Base-by-base conservation (phyloP, 2,797 vertebrate species). In the Carapus acus region DNA sequence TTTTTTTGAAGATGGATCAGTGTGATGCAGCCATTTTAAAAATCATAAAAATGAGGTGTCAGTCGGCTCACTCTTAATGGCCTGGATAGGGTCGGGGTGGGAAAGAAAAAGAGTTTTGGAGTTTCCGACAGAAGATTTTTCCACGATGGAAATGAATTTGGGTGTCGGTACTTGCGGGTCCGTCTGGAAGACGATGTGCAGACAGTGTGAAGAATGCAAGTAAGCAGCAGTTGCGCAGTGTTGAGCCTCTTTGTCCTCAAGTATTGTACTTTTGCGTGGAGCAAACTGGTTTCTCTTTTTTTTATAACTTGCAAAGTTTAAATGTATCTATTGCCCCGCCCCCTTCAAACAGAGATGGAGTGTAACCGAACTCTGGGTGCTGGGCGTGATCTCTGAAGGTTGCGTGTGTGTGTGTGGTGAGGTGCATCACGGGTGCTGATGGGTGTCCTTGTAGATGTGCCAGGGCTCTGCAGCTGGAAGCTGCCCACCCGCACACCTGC, bases 401-500 rank as follows among this genome's bases (percentile, higher is more conserved):
- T 57, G 56, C 43, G 43, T n/a, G 50, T 49, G 34, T 36, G 14
- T 13, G 2, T 36, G 14, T 6, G 2, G 8, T 1, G 7, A 36
- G 18, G 31, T 48, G 45, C 12, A 23, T n/a, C 17, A 22, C 24
- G 8, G 19, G 47, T 37, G 47, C 5, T 39, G 52, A 53, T 58
- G 41, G 58, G 50, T 49, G 65, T 72, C 64, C 70, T 76, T 75
- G 74, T 58, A 56, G 51, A 70, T 37, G 49, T 73, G 67, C 54
- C 71, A 77, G 68, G 39, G 50, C 24, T n/a, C 49, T 75, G 62
- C 65, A 76, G 76, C 69, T 82, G 71, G 65, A 74, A 78, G 73
- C 31, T 67, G 63, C 68, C 67, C 65, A n/a, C 71, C 41, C 16
- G 68, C 71, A 79, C 83, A 85, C 84, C 85, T 85, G 85, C 76